Evolutionary conservation across 2,113 vertebrate species (phyloP), one percentile per base, ranked within the genome.

Genomic region (Madoqua kirkii): DNA sequence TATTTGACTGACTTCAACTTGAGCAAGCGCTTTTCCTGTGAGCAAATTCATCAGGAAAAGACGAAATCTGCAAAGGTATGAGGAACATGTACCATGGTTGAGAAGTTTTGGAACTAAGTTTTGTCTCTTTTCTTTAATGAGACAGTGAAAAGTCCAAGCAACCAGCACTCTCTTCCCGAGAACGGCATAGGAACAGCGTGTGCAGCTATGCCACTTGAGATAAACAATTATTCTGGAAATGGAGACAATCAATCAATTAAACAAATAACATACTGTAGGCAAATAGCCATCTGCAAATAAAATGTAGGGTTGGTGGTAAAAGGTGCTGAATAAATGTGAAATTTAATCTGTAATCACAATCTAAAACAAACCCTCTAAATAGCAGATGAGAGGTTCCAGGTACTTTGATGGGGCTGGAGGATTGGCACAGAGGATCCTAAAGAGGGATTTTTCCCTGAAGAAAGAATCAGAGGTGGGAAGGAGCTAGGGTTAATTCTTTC

Each of bases 231-330:
- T 97, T 92, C 43, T 95, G 94, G 98, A 40, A 97, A 97, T 94
- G 93, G 96, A 98, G 97, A 95, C 92, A 98, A 94, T 88, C 95
- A 98, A 98, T 98, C 97, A 98, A 86, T 97, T 98, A 98, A 98
- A 98, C 94, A 98, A 98, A 97, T 96, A 97, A 95, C 96, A 97
- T 87, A 6, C 64, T 92, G 0, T 60, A 92, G 84, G 95, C 82
- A 97, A 96, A 83, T 78, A 54, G 57, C 60, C 89, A 87, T 45
- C 87, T 79, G 94, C 87, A 89, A 97, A 96, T 95, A 93, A 98
- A 98, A 95, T 21, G 86, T 48, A 57, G 40, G 16, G 59, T 52
- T 98, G 96, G 96, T 95, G 55, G 95, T 95, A 95, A 95, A 96
- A 97, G 89, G 86, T 94, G 78, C 40, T 81, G 91, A 98, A 96